phyloP scores from a whole-genome alignment of 1,140 invertebrate species.

The Temnothorax longispinosus region DNA sequence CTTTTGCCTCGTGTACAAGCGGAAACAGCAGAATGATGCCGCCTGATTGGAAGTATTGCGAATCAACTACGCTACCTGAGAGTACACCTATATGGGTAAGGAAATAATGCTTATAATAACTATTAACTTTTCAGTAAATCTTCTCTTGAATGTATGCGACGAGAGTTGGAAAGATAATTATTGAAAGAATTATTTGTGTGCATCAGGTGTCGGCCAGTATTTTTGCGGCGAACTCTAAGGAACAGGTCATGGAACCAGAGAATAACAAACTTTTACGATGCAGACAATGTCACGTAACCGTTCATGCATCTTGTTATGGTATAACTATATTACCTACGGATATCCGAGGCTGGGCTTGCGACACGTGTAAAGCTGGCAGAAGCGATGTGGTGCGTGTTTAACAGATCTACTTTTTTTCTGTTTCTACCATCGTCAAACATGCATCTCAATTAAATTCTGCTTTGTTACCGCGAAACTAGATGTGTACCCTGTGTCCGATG shows the following conservation, averaged over 20 bases:
- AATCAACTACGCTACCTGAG: slow-evolving; percentile 81
- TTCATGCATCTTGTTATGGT: slow-evolving; percentile 86
- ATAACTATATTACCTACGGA: slow-evolving; percentile 81
- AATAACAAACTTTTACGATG: slow-evolving; percentile 84
- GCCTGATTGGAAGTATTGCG: slow-evolving; percentile 82
- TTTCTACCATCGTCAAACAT: background rate
- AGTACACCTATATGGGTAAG: slow-evolving; percentile 83
- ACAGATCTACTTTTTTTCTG: background rate
- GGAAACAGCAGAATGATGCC: slow-evolving; percentile 80
- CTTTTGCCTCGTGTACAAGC: slow-evolving; percentile 76
- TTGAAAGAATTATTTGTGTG: slow-evolving; percentile 10
- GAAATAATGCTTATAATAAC: background rate
- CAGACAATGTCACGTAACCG: slow-evolving; percentile 84
- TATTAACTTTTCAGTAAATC: slow-evolving; percentile 18
- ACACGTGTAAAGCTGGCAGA: slow-evolving; percentile 84
- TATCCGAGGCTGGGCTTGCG: slow-evolving; percentile 84
- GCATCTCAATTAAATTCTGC: background rate
- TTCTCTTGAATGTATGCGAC: background rate
- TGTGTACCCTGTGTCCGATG: slow-evolving; percentile 87
- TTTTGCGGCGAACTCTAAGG: slow-evolving; percentile 83
- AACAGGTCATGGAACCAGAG: slow-evolving; percentile 80
- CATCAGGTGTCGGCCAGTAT: slow-evolving; percentile 80
- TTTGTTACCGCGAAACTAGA: slow-evolving; percentile 69
- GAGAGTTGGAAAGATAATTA: background rate
- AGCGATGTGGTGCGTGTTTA: slow-evolving; percentile 76